Conservation (phyloP, 2,797 vertebrate genomes). For the Platyrinchus mystaceus region DNA sequence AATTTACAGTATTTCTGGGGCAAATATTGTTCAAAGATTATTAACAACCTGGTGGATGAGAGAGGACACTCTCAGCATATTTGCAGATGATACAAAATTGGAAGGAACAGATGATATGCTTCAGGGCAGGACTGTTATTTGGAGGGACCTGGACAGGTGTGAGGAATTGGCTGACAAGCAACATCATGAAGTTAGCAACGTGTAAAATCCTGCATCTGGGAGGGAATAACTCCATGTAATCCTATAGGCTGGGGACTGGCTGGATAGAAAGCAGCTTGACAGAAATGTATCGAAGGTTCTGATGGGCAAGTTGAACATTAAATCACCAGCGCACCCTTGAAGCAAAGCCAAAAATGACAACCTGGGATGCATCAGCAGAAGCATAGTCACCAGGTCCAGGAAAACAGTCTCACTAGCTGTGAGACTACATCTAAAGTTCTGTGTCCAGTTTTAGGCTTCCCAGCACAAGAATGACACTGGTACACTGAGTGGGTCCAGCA, state of each 20-base stretch:
- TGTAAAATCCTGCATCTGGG: constrained; percentile 26
- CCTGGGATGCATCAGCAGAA: not conserved
- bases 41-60: not conserved
- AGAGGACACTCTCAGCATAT: not conserved
- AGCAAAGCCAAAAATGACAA: not conserved
- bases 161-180: constrained; percentile 19
- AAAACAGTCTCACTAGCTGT: not conserved
- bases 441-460: not conserved
- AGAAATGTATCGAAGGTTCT: not conserved
- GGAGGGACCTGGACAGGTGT: constrained; percentile 11
- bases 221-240: not conserved
- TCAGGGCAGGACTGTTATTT: constrained; percentile 19
- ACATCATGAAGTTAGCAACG: not conserved
- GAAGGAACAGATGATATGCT: not conserved
- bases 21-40: not conserved
- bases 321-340: not conserved
- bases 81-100: not conserved
- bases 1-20: not conserved
- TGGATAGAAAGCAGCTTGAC: not conserved
- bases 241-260: not conserved
- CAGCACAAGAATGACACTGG: not conserved
- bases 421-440: not conserved
- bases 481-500: not conserved
- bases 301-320: not conserved
- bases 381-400: not conserved